These are phyloP conservation scores for Ifrita kowaldi DNA, from an alignment of 2,113 vertebrate genomes.

Conservation along the genomic window DNA sequence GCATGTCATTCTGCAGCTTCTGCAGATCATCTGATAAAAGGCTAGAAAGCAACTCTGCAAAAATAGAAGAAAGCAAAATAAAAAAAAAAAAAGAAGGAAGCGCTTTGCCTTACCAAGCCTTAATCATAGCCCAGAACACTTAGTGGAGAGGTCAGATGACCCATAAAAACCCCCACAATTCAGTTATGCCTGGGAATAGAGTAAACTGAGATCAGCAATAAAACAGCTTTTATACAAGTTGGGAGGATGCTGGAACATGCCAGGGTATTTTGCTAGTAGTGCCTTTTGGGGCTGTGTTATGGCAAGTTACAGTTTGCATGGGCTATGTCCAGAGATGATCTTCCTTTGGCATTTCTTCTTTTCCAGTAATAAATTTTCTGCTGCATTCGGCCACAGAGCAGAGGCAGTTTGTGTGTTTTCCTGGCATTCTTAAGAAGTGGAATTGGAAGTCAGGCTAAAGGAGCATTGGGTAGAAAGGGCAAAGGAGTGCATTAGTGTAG, in stretches of 20 bases:
- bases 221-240: slow-evolving; percentile 5
- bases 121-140: neutral
- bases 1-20: neutral
- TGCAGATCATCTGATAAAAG: neutral
- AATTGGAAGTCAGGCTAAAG: neutral
- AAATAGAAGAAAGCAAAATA: neutral
- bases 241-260: slow-evolving; percentile 31
- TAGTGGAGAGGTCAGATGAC: neutral
- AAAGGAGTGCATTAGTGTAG: neutral
- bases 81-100: neutral
- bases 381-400: neutral
- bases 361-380: neutral
- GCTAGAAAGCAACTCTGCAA: neutral
- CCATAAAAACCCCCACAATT: neutral
- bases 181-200: neutral
- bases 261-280: slow-evolving; percentile 2
- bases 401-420: neutral
- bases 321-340: neutral
- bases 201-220: slow-evolving; percentile 36
- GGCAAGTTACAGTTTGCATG: slow-evolving; percentile 31
- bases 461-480: neutral
- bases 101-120: neutral
- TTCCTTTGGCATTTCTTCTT: neutral
- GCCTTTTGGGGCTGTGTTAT: slow-evolving; percentile 3
- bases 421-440: neutral